phyloP scores from a whole-genome alignment of 1,140 invertebrate species.

The Lepidurus apus region DNA sequence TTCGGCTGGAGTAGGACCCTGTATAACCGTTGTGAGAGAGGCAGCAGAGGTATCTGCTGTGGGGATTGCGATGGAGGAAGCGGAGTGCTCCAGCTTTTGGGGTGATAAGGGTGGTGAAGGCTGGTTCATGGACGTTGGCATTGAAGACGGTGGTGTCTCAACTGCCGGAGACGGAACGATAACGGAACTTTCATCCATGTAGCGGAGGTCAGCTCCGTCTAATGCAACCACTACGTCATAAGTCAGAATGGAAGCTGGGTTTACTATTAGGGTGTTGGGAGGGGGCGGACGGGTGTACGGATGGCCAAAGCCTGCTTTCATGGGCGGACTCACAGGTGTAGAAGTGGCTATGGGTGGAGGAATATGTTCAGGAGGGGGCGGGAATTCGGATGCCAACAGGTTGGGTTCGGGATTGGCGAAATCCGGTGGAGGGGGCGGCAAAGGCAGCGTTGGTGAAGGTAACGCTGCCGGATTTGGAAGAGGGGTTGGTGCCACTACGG shows the following conservation, averaged over 20 bases:
- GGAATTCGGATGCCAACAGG: slow-evolving; percentile 51
- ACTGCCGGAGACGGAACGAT: slow-evolving; percentile 64
- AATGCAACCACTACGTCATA: slow-evolving; percentile 70
- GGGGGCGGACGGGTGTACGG: slow-evolving; percentile 46
- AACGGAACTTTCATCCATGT: slow-evolving; percentile 85
- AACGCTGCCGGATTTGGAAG: slow-evolving; percentile 29
- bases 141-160: slow-evolving; percentile 63
- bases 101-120: slow-evolving; percentile 42
- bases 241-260: slow-evolving; percentile 49
- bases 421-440: slow-evolving; percentile 24
- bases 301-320: slow-evolving; percentile 22
- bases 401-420: slow-evolving; percentile 33
- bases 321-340: slow-evolving; percentile 36
- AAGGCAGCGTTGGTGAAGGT: slow-evolving; percentile 24
- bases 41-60: slow-evolving; percentile 26
- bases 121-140: slow-evolving; percentile 37
- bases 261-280: slow-evolving; percentile 52
- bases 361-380: slow-evolving; percentile 54
- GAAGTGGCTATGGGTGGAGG: slow-evolving; percentile 38
- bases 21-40: slow-evolving; percentile 26
- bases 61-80: slow-evolving; percentile 36
- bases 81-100: slow-evolving; percentile 37
- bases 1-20: not conserved
- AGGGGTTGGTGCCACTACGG: slow-evolving; percentile 14
- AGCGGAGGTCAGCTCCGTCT: slow-evolving; percentile 72